Conservation (phyloP, 2,888 invertebrate genomes). For the Brachylomia viminalis region DNA sequence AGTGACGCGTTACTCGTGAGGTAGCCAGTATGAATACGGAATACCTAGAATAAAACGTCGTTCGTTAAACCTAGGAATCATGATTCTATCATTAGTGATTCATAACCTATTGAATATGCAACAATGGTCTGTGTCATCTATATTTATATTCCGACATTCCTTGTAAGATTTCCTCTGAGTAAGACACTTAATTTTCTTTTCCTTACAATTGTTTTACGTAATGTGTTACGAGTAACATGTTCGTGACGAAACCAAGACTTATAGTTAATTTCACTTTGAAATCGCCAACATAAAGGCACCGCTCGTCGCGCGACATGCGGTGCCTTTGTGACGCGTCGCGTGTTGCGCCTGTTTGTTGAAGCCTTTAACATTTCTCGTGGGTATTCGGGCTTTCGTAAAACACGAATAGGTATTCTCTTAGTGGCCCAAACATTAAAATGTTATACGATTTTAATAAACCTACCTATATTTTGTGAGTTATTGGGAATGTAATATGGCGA, state of each 20-base stretch:
- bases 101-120: conserved; percentile 47
- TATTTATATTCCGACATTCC: conserved; percentile 54
- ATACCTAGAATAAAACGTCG: conserved; percentile 42
- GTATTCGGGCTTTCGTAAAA: not conserved
- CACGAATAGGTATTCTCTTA: not conserved
- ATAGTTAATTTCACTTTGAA: not conserved
- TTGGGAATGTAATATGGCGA: conserved; percentile 53
- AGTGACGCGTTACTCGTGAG: conserved; percentile 19
- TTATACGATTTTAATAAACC: conserved; percentile 25
- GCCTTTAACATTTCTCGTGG: not conserved
- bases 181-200: conserved; percentile 34
- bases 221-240: not conserved
- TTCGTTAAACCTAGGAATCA: conserved; percentile 44
- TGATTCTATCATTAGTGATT: conserved; percentile 44
- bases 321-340: too few species aligned
- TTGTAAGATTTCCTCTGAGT: conserved; percentile 46
- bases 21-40: conserved; percentile 37
- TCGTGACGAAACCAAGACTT: not conserved
- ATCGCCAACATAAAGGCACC: not conserved
- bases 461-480: conserved; percentile 52
- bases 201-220: not conserved
- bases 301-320: too few species aligned
- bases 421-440: conserved; percentile 26
- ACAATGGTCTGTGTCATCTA: conserved; percentile 56
- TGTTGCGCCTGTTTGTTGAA: too few species aligned